phyloP scores from a whole-genome alignment of 2,888 invertebrate species.

The Cryptus armator region DNA sequence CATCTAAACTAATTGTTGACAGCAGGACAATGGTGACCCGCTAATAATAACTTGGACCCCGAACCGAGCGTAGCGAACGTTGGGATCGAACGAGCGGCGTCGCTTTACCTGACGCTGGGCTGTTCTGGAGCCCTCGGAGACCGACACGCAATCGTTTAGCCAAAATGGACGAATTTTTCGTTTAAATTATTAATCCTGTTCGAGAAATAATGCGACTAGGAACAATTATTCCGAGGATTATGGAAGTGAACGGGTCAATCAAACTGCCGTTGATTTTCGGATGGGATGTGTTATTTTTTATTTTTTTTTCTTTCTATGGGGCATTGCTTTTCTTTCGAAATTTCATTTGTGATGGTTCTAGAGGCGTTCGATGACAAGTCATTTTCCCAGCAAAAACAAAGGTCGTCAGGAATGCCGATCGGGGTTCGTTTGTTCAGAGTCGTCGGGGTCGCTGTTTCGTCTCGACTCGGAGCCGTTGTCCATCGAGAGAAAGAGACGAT shows the following conservation, averaged over 20 bases:
- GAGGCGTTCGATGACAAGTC: conserved; percentile 60
- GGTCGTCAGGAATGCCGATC: conserved; percentile 37
- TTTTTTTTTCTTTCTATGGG: neutral
- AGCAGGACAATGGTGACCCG: conserved; percentile 80
- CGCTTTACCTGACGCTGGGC: conserved; percentile 58
- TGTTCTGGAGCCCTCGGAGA: conserved; percentile 20
- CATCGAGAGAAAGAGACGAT: conserved; percentile 68
- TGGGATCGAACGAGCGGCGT: conserved; percentile 59
- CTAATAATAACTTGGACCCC: conserved; percentile 80
- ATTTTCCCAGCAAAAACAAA: conserved; percentile 68
- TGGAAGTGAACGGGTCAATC: neutral
- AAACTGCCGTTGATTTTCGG: neutral
- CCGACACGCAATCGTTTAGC: conserved; percentile 38
- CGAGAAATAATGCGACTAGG: conserved; percentile 13
- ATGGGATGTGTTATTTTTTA: neutral
- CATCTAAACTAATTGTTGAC: conserved; percentile 84
- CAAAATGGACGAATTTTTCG: conserved; percentile 42
- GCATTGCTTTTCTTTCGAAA: neutral
- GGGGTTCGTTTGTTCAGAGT: conserved; percentile 24
- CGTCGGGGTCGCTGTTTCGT: conserved; percentile 6
- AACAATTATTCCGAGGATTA: conserved; percentile 31
- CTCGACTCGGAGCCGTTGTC: conserved; percentile 31
- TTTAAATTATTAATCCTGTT: neutral
- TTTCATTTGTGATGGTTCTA: conserved; percentile 12
- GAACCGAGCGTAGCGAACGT: conserved; percentile 52